Conservation (phyloP, 2,888 invertebrate species). For the Oscheius sp. region DNA sequence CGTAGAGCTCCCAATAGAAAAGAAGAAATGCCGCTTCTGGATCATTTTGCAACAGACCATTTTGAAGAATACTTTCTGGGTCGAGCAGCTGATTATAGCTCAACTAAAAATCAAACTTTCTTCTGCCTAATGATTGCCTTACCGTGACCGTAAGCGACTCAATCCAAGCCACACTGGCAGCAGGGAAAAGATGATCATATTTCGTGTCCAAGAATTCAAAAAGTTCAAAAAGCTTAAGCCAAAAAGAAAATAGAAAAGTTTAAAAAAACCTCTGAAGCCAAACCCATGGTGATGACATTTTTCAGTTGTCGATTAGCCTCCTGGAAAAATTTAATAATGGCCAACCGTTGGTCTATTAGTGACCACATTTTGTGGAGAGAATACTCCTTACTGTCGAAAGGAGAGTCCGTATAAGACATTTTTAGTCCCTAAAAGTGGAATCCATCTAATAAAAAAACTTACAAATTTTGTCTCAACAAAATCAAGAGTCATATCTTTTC, state of each 20-base stretch:
- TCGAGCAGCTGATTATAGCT: background rate
- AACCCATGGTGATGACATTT: slow-evolving; percentile 1
- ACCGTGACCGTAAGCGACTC: slow-evolving; percentile 7
- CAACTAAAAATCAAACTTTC: no score
- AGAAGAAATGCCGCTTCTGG: slow-evolving; percentile 6
- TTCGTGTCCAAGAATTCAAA: background rate
- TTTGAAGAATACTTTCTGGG: background rate
- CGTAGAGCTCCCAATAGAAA: slow-evolving; percentile 18
- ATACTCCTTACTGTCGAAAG: slow-evolving; percentile 6
- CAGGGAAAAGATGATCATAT: slow-evolving; percentile 13
- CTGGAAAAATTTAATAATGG: background rate
- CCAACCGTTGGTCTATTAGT: slow-evolving; percentile 1
- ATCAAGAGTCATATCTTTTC: background rate
- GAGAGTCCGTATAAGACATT: background rate
- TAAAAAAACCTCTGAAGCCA: slow-evolving; percentile 5
- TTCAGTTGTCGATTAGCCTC: slow-evolving; percentile 1
- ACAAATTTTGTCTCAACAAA: slow-evolving; percentile 1
- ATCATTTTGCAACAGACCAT: background rate
- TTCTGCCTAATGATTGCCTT: no score
- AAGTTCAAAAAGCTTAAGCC: slow-evolving; percentile 7
- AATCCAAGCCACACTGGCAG: slow-evolving; percentile 7
- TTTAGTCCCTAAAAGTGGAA: background rate
- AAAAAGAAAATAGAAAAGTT: background rate
- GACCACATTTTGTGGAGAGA: slow-evolving; percentile 8
- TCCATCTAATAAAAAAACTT: no score